A percentile compares a stretch with the other conserved stretches of the same genome.
Evolutionary conservation across 1,140 invertebrate species (phyloP).

Genomic region (Papilio machaon): DNA sequence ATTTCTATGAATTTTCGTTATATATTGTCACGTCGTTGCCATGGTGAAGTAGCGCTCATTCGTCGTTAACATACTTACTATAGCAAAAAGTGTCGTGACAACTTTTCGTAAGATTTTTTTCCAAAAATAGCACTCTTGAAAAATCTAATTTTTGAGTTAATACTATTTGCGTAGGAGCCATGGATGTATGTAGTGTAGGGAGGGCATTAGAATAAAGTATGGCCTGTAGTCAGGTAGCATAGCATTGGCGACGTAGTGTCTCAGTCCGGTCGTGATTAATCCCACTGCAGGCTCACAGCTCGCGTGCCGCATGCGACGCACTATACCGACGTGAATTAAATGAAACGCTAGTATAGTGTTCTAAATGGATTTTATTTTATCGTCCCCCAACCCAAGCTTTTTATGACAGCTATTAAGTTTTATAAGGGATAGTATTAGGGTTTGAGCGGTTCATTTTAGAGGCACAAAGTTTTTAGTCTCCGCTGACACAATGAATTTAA

Average conservation of each 20-base stretch:
- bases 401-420: conserved; percentile 6
- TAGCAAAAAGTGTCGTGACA: too few relatives aligned
- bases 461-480: background rate
- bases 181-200: background rate
- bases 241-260: background rate
- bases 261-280: conserved; percentile 20
- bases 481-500: background rate
- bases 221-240: background rate
- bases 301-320: conserved; percentile 25
- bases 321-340: conserved; percentile 1
- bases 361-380: conserved; percentile 10
- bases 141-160: background rate
- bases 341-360: background rate
- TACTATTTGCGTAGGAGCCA: background rate
- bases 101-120: too few relatives aligned
- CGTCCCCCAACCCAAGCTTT: background rate
- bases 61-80: too few relatives aligned
- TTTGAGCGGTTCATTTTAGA: background rate
- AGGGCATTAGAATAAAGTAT: background rate
- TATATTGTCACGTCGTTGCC: too few relatives aligned
- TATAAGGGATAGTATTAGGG: conserved; percentile 2
- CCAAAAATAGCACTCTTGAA: background rate
- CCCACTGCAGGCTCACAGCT: conserved; percentile 1
- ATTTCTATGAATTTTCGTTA: too few relatives aligned
- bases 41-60: too few relatives aligned